Conservation (phyloP, 2,888 invertebrate genomes). For the Drosophila heteroneura region DNA sequence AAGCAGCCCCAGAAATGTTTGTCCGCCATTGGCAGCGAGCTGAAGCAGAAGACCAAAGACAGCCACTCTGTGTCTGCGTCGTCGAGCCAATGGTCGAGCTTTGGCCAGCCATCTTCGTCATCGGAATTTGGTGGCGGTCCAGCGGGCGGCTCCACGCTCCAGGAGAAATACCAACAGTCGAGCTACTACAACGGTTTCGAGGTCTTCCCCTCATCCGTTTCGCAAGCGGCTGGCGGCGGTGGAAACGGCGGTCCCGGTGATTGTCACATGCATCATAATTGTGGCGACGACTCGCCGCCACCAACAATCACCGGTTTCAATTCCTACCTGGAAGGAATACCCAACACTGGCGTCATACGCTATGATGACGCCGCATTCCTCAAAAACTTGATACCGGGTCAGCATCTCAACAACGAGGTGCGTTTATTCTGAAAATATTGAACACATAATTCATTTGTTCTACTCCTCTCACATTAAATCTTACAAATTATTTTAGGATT, state of each 20-base stretch:
- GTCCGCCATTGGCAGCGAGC: conserved; percentile 85
- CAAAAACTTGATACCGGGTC: conserved; percentile 85
- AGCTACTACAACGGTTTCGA: conserved; percentile 84
- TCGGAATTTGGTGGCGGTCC: conserved; percentile 42
- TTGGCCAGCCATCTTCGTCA: conserved; percentile 46
- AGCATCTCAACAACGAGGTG: conserved; percentile 85
- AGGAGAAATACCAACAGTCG: conserved; percentile 83
- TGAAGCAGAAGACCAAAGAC: conserved; percentile 84
- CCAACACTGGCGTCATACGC: conserved; percentile 84
- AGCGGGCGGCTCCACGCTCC: conserved; percentile 63
- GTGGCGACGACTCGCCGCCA: conserved; percentile 85
- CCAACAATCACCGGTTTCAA: conserved; percentile 84
- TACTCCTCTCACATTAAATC: background rate
- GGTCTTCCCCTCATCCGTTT: conserved; percentile 72
- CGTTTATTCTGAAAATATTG: conserved; percentile 18
- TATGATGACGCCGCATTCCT: conserved; percentile 85
- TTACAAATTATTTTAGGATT: background rate
- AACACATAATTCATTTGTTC: background rate
- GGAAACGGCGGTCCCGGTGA: conserved; percentile 65
- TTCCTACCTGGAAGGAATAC: conserved; percentile 84
- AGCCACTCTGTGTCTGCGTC: conserved; percentile 55
- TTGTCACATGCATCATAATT: conserved; percentile 83
- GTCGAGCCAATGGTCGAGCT: conserved; percentile 66
- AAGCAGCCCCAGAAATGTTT: conserved; percentile 77
- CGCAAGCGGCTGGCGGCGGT: conserved; percentile 27